These are phyloP conservation scores for Daktulosphaira vitifoliae DNA, from an alignment of 1,140 invertebrate genomes.

Conservation along the genomic window DNA sequence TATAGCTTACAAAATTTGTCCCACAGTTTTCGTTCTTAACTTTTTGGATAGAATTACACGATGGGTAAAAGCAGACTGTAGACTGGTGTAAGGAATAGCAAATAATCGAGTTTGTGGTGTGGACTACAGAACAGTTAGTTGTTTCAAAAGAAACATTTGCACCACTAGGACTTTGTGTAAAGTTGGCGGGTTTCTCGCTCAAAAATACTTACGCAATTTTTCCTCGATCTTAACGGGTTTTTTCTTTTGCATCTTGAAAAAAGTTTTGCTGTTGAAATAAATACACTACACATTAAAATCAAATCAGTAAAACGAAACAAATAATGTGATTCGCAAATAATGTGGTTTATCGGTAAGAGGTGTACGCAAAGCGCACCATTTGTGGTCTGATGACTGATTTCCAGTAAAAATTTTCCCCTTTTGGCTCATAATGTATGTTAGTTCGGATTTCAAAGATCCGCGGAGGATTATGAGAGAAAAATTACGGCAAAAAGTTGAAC, in stretches of 20 bases:
- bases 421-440: neutral
- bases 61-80: constrained; percentile 9
- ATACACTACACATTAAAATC: neutral
- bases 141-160: neutral
- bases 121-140: neutral
- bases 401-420: neutral
- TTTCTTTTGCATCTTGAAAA: too few species aligned
- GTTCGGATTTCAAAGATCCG: constrained; percentile 8
- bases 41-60: constrained; percentile 24
- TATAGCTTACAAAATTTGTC: constrained; percentile 20
- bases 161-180: too few species aligned
- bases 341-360: neutral
- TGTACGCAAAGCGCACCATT: neutral
- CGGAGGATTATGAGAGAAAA: constrained; percentile 22
- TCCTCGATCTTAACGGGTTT: too few species aligned
- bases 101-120: neutral
- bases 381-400: constrained; percentile 1
- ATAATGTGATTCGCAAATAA: neutral
- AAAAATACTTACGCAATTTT: too few species aligned
- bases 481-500: constrained; percentile 22
- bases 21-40: constrained; percentile 4
- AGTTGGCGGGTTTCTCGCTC: neutral
- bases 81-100: neutral
- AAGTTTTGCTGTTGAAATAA: neutral
- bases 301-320: neutral